These are phyloP conservation scores for Drosophila tsacasi DNA, from an alignment of 1,140 invertebrate species.

Conservation along the genomic window DNA sequence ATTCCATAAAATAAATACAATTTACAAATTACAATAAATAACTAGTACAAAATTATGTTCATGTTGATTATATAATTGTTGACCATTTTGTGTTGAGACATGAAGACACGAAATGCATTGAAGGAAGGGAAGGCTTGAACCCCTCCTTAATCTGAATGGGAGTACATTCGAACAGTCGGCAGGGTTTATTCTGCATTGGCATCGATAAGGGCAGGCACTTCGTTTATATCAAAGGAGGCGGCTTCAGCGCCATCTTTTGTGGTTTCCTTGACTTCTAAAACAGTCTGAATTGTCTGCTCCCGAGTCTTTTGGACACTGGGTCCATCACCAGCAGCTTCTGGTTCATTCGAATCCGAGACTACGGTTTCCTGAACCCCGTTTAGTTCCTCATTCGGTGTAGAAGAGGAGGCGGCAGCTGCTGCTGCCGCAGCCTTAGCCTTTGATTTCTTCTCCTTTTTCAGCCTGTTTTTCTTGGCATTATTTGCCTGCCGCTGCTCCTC, in stretches of 20 bases:
- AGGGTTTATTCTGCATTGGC: constrained; percentile 41
- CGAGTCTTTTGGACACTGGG: constrained; percentile 1
- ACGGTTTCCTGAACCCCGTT: constrained; percentile 13
- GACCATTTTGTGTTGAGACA: constrained; percentile 27
- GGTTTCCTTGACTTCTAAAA: constrained; percentile 10
- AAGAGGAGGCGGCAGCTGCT: constrained; percentile 27
- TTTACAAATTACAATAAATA: constrained; percentile 76
- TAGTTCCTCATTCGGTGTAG: constrained; percentile 8
- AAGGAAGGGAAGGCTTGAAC: background rate
- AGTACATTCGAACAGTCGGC: constrained; percentile 11
- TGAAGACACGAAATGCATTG: constrained; percentile 62
- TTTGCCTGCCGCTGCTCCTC: constrained; percentile 59
- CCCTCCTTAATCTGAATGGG: constrained; percentile 1
- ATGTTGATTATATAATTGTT: constrained; percentile 44
- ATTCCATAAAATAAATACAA: constrained; percentile 59
- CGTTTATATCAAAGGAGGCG: constrained; percentile 12
- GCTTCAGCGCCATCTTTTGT: constrained; percentile 9
- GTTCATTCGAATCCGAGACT: background rate
- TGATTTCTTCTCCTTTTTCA: constrained; percentile 72
- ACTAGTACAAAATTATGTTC: constrained; percentile 47
- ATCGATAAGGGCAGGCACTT: constrained; percentile 65
- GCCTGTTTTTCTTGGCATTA: constrained; percentile 70
- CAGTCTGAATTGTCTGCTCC: constrained; percentile 19
- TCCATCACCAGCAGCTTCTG: constrained; percentile 37
- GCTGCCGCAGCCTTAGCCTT: constrained; percentile 70